Evolutionary conservation across 2,797 vertebrate genomes (phyloP).

Genomic region (Simalia tracyae): DNA sequence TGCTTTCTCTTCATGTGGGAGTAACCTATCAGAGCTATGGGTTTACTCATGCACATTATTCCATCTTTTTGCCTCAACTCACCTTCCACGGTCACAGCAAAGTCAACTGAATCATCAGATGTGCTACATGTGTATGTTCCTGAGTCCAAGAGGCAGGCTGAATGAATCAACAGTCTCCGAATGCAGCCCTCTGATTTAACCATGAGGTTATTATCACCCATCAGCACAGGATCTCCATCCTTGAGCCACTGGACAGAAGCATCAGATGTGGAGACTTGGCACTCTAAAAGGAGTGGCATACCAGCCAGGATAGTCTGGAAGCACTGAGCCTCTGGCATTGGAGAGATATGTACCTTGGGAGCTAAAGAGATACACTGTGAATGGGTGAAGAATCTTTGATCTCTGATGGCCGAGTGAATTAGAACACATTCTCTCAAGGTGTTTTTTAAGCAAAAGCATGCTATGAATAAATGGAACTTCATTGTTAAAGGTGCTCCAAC

Average conservation of each 20-base stretch:
- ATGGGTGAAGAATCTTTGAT: neutral
- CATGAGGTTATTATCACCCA: constrained; percentile 62
- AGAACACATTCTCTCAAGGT: neutral
- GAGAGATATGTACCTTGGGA: constrained; percentile 51
- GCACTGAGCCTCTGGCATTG: neutral
- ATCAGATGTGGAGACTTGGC: constrained; percentile 78
- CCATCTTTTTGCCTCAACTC: constrained; percentile 30
- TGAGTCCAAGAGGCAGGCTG: constrained; percentile 70
- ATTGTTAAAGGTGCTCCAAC: neutral
- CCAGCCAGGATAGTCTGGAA: constrained; percentile 48
- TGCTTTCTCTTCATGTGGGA: neutral
- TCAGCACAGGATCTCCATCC: constrained; percentile 78
- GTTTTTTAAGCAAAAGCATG: neutral
- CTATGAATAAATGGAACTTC: neutral
- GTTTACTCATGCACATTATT: neutral
- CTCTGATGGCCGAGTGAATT: neutral
- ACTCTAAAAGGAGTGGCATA: constrained; percentile 73
- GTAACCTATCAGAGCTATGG: neutral
- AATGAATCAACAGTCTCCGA: constrained; percentile 73
- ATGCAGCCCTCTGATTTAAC: constrained; percentile 71
- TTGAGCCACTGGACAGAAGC: constrained; percentile 83
- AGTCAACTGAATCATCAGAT: constrained; percentile 76
- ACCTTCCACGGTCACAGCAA: constrained; percentile 86
- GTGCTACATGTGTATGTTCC: constrained; percentile 83
- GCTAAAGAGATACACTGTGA: constrained; percentile 50